phyloP scores from a whole-genome alignment of 1,140 invertebrate species.

The Apocrypta bakeri region DNA sequence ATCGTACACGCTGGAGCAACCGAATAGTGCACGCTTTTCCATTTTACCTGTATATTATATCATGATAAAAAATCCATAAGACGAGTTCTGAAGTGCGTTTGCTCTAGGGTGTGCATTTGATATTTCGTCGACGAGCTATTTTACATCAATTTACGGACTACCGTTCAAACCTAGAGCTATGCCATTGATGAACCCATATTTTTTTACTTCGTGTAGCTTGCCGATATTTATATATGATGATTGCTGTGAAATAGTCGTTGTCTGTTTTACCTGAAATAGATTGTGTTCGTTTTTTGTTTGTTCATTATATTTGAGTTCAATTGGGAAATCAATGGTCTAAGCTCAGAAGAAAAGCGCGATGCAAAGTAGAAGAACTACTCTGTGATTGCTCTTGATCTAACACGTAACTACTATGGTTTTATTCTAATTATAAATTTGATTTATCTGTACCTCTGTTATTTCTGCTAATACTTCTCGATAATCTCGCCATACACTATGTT shows the following conservation, averaged over 20 bases:
- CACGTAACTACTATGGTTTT: neutral
- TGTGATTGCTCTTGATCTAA: slow-evolving; percentile 3
- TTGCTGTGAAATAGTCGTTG: neutral
- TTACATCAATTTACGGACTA: slow-evolving; percentile 17
- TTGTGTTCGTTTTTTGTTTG: neutral
- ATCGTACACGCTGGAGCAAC: neutral
- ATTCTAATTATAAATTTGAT: neutral
- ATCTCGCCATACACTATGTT: neutral
- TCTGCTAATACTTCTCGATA: slow-evolving; percentile 27
- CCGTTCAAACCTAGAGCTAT: neutral
- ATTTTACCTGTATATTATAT: too few species aligned
- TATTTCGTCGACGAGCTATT: neutral
- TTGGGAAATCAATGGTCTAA: neutral
- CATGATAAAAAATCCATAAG: too few species aligned
- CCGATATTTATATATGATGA: neutral
- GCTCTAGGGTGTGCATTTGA: neutral
- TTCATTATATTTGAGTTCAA: neutral
- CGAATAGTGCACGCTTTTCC: neutral
- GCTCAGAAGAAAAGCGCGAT: neutral
- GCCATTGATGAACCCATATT: neutral
- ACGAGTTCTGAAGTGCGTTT: neutral
- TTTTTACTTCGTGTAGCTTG: neutral
- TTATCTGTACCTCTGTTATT: neutral
- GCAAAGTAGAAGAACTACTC: slow-evolving; percentile 18
- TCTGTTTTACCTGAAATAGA: neutral